These are phyloP conservation scores for Triplophysa siluroides DNA, from an alignment of 2,113 vertebrate genomes.

Conservation along the genomic window DNA sequence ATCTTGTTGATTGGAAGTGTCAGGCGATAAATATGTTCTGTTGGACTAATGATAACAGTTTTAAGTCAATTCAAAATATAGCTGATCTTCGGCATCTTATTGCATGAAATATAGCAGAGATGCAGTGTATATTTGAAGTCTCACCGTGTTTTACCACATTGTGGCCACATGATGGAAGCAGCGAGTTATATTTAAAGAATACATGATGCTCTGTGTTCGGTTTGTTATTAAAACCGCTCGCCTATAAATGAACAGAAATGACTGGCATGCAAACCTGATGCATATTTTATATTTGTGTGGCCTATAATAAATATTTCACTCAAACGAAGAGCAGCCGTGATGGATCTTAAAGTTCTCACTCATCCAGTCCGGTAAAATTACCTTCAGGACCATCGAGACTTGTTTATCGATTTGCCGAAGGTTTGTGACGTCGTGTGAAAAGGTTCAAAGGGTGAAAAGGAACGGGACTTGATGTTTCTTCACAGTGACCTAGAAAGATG, in stretches of 20 bases:
- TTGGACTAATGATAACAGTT: too few species aligned
- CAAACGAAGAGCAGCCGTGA: too few species aligned
- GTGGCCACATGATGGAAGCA: conserved; percentile 15
- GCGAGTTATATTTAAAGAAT: background rate
- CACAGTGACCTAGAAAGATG: conserved; percentile 12
- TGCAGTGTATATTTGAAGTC: background rate
- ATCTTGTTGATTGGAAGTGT: too few species aligned
- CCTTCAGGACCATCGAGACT: conserved; percentile 16
- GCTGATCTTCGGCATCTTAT: too few species aligned
- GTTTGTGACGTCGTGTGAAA: conserved; percentile 15
- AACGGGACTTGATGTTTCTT: conserved; percentile 5
- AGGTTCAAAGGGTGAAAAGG: background rate
- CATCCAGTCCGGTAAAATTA: conserved; percentile 20
- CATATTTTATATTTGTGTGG: too few species aligned
- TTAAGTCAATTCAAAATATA: too few species aligned
- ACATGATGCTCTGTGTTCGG: background rate
- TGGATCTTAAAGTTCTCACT: background rate
- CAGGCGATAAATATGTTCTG: too few species aligned
- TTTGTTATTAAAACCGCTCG: background rate
- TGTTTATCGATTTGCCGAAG: background rate
- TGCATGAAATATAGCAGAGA: background rate
- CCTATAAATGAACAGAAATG: background rate
- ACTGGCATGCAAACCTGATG: too few species aligned
- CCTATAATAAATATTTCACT: background rate
- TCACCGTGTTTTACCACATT: background rate